phyloP scores from a whole-genome alignment of 2,888 invertebrate species.

The Apodemia zela region DNA sequence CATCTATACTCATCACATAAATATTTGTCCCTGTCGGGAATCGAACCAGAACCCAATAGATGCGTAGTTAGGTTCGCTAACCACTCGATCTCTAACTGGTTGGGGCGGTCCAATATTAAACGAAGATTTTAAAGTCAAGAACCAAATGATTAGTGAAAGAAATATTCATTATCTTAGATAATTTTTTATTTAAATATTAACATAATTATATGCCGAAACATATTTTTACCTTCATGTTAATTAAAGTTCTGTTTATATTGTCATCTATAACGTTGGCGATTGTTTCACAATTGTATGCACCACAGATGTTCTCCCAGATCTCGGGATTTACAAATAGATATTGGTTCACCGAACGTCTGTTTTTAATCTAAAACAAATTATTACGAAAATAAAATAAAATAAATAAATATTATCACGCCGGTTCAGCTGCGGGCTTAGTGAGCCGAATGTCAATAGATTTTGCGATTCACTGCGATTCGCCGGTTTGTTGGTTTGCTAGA shows the following conservation, averaged over 20 bases:
- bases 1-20: too few species aligned
- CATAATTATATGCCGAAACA: neutral
- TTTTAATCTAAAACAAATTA: slow-evolving; percentile 38
- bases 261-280: slow-evolving; percentile 38
- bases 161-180: neutral
- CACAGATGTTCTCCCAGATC: slow-evolving; percentile 45
- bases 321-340: slow-evolving; percentile 32
- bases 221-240: slow-evolving; percentile 49
- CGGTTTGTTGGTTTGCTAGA: too few species aligned
- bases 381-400: slow-evolving; percentile 16
- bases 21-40: too few species aligned
- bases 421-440: too few species aligned
- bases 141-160: slow-evolving; percentile 2
- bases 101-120: too few species aligned
- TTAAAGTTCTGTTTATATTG: slow-evolving; percentile 44
- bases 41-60: too few species aligned
- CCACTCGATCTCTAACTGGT: too few species aligned
- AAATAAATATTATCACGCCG: slow-evolving; percentile 1
- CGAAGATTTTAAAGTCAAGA: neutral
- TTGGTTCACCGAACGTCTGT: slow-evolving; percentile 30
- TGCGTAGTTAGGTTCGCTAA: too few species aligned
- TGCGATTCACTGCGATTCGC: too few species aligned
- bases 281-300: slow-evolving; percentile 43
- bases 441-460: neutral
- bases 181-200: neutral